Evolutionary conservation across 2,113 vertebrate genomes (phyloP).

Genomic region (Rhinopomastus cyanomelas): DNA sequence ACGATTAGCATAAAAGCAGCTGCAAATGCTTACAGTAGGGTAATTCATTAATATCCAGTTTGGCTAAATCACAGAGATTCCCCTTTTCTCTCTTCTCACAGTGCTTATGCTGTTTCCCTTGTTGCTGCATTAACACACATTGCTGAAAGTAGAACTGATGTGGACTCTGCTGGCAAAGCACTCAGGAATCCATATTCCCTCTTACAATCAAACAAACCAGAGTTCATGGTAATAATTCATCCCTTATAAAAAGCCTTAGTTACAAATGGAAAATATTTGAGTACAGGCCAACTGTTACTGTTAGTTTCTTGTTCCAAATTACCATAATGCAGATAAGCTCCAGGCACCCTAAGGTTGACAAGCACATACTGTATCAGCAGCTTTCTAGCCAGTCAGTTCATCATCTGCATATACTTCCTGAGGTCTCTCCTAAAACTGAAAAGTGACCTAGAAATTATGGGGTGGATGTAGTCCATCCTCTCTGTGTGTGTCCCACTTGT

Average conservation of each 20-base stretch:
- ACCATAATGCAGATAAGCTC: slow-evolving; percentile 39
- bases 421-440: background rate
- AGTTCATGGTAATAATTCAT: slow-evolving; percentile 23
- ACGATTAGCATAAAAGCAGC: slow-evolving; percentile 21
- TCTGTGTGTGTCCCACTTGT: background rate
- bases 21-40: background rate
- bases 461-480: background rate
- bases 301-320: slow-evolving; percentile 53
- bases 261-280: slow-evolving; percentile 54
- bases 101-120: slow-evolving; percentile 35
- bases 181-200: slow-evolving; percentile 20
- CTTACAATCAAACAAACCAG: slow-evolving; percentile 31
- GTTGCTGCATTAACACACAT: slow-evolving; percentile 60
- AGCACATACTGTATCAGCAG: background rate
- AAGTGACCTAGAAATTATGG: background rate
- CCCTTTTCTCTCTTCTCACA: slow-evolving; percentile 28
- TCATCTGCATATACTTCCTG: background rate
- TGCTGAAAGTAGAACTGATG: slow-evolving; percentile 57
- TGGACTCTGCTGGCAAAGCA: slow-evolving; percentile 14
- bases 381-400: background rate
- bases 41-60: slow-evolving; percentile 48
- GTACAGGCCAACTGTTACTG: slow-evolving; percentile 24
- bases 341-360: slow-evolving; percentile 8
- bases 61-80: slow-evolving; percentile 47
- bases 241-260: slow-evolving; percentile 19